Conservation (phyloP, 2,888 invertebrate species). For the Drosophila emarginata region DNA sequence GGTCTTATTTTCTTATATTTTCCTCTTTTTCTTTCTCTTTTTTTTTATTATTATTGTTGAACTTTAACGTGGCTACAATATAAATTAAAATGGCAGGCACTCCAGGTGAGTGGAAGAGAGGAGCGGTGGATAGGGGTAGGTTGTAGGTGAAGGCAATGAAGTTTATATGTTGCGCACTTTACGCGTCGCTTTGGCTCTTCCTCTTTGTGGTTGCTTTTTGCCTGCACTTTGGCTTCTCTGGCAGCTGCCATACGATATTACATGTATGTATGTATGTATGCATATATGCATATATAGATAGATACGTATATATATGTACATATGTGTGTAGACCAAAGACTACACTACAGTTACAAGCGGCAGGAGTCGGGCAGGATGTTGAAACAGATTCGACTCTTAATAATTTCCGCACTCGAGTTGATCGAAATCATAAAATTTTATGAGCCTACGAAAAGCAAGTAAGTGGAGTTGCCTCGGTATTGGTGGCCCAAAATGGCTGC, state of each 20-base stretch:
- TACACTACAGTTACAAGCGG: constrained; percentile 16
- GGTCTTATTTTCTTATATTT: constrained; percentile 26
- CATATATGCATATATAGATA: constrained; percentile 5
- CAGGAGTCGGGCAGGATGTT: constrained; percentile 35
- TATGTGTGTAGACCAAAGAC: constrained; percentile 29
- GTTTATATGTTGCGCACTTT: constrained; percentile 57
- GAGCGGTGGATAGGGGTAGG: not conserved
- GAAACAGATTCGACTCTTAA: constrained; percentile 78
- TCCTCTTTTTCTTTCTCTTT: constrained; percentile 30
- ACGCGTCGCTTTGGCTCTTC: constrained; percentile 16
- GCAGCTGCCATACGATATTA: constrained; percentile 60
- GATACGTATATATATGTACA: constrained; percentile 1
- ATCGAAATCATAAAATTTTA: constrained; percentile 80
- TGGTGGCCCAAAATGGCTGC: constrained; percentile 40
- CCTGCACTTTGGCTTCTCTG: constrained; percentile 52
- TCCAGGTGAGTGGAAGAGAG: constrained; percentile 21
- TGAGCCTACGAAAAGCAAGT: constrained; percentile 69
- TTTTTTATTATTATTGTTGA: constrained; percentile 62
- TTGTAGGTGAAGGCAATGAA: constrained; percentile 34
- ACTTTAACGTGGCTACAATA: constrained; percentile 72
- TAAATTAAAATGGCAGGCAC: constrained; percentile 70
- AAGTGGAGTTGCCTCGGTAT: constrained; percentile 44
- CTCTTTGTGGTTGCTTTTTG: constrained; percentile 9
- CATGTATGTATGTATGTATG: constrained; percentile 14
- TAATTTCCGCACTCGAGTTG: constrained; percentile 80